Evolutionary conservation across 2,888 invertebrate genomes (phyloP), one percentile per base, ranked within the genome.

Genomic region (Branchipolynoe longqiensis): DNA sequence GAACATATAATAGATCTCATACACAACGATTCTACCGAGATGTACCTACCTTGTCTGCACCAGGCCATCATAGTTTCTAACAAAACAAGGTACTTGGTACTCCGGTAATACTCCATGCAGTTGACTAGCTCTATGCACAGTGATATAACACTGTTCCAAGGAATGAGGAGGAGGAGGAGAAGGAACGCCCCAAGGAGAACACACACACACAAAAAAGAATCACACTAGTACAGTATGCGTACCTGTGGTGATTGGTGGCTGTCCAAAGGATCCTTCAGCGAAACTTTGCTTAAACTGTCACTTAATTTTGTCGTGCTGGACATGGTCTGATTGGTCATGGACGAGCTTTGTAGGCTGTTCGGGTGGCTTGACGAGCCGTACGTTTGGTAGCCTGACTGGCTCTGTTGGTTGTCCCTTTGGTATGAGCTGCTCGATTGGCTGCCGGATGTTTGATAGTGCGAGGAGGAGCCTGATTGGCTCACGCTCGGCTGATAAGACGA

Each of bases 201-300:
- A 78, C 54, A 78, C 78, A 48, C 54, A 78, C 78, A 28, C 31
- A 78, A 54, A 54, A 22, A 41, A 78, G 48, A 41, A 78, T 48
- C 28, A 22, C 18, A 48, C n/a, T 33, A 54, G 48, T 28, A 54
- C 41, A 25, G 54, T 48, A n/a, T n/a, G 22, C 83, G 41, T 83
- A 83, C 83, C 83, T 83, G 83, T 33, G 81, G 81, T 41, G 85
- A 62, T 31, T 36, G 74, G 59, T 84, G 85, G 64, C 84, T 87
- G 58, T 85, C 85, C 78, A 87, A 56, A n/a, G 85, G 48, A 83
- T 92, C 93, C 85, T 92, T 92, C 38, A 92, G 89, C 8, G 90
- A 86, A 90, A 92, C 90, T 87, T 92, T 93, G 38, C 91, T 91
- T 64, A 92, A 88, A 86, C 90, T 91, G 85, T 93, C 92, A 82